These are phyloP conservation scores for Stichodactyla mertensii DNA, from an alignment of 64 coral and sea anemone genomes.

Conservation along the genomic window DNA sequence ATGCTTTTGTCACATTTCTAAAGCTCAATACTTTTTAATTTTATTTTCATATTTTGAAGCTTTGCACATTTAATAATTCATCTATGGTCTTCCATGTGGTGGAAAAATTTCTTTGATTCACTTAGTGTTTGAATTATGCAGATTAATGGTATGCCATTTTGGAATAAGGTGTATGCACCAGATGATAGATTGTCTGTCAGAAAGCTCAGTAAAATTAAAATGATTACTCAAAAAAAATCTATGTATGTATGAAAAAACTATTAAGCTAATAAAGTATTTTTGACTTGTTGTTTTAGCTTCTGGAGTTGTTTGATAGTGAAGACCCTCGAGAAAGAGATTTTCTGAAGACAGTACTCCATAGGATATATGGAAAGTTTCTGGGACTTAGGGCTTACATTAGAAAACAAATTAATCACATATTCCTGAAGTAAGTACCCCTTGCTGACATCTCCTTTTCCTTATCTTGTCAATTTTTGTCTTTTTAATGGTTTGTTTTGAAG, in stretches of 20 bases:
- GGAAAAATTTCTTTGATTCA: too few species aligned
- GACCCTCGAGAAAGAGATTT: constrained; percentile 97
- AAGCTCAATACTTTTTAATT: too few species aligned
- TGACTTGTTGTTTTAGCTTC: constrained; percentile 50
- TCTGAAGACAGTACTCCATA: constrained; percentile 97
- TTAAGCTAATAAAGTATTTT: background rate
- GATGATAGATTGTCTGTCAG: too few species aligned
- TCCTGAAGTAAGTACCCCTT: constrained; percentile 64
- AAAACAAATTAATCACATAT: constrained; percentile 99
- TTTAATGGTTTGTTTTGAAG: background rate
- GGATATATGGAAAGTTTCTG: constrained; percentile 99
- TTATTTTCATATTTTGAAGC: too few species aligned
- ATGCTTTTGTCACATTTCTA: too few species aligned
- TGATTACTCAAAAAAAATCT: background rate
- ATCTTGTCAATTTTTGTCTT: background rate
- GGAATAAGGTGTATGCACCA: too few species aligned
- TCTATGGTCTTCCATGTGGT: too few species aligned
- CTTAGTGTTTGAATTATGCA: too few species aligned
- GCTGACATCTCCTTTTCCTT: background rate
- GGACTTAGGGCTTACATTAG: constrained; percentile 97
- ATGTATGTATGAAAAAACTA: background rate
- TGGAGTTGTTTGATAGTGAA: constrained; percentile 98
- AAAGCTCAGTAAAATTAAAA: too few species aligned
- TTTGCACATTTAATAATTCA: too few species aligned
- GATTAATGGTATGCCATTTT: too few species aligned